Base-by-base conservation (phyloP, 2,888 invertebrate genomes). In the Lutraria lutraria region DNA sequence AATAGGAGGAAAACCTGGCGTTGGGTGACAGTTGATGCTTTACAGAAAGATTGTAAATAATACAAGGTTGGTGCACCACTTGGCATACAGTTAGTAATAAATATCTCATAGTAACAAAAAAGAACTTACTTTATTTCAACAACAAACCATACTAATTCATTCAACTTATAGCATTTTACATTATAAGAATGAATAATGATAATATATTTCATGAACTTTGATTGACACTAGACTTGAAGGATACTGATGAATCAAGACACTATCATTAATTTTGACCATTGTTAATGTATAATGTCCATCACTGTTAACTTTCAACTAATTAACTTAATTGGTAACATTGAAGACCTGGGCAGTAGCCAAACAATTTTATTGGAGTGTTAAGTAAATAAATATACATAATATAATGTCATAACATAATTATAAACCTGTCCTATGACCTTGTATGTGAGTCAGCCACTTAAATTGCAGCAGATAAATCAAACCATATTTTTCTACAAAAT, bases 151-250 rank as follows among this genome's bases (percentile, higher is more conserved):
- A 25, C 63, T 25, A 13, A 13, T 19, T 31, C 76, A 76, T n/a
- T 12, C 76, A 76, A 19, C 16, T 13, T 2, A 76, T 34, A 76
- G 31, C 15, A 25, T 13, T 13, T 25, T 21, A 56, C 16, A 76
- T 19, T 31, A 76, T 15, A 76, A 76, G 0, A 76, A 76, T 76
- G 34, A 76, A 19, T 31, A 15, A 76, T 76, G 76, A 76, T 76
- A 76, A 76, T 76, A 76, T 76, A 19, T 76, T 34, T 19, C 76
- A 31, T 25, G 25, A 76, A 76, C 76, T 76, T 4, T 76, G 76
- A 76, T 76, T n/a, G 76, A 34, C 76, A 76, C 15, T 31, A 31
- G 31, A 76, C 76, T 76, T 76, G 76, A 76, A 76, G 76, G 76
- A 76, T 76, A 76, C 31, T 34, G 1, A 76, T 76, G 31, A 76